Evolutionary conservation across 2,113 vertebrate species (phyloP).

Genomic region (Malurus alboscapulatus): DNA sequence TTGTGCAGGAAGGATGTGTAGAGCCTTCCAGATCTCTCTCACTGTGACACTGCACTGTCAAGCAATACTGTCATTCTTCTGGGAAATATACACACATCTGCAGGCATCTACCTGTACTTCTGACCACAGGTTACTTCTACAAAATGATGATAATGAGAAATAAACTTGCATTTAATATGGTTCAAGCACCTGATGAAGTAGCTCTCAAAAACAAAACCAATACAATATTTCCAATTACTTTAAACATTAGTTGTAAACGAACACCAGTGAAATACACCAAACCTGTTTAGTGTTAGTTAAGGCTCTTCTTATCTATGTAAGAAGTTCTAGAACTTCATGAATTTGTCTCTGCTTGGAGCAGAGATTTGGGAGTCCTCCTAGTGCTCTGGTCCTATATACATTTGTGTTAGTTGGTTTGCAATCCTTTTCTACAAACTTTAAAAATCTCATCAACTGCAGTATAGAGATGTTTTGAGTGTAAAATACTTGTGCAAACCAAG

Average conservation of each 20-base stretch:
- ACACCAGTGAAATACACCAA: background rate
- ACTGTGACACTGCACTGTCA: background rate
- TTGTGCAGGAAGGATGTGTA: background rate
- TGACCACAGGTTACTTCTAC: background rate
- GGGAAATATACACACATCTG: background rate
- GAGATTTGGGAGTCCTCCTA: background rate
- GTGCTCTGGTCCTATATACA: background rate
- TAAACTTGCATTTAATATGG: background rate
- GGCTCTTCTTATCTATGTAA: background rate
- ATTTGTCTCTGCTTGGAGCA: background rate
- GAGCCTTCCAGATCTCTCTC: background rate
- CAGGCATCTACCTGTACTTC: background rate
- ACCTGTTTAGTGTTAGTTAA: background rate
- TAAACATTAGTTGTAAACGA: background rate
- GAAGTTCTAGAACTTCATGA: background rate
- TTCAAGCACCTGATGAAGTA: background rate
- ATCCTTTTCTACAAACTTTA: background rate
- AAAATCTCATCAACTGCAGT: background rate
- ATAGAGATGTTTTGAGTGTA: background rate
- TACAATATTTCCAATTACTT: background rate
- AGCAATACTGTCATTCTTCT: background rate
- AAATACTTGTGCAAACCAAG: background rate
- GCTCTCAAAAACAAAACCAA: background rate
- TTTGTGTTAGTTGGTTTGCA: background rate
- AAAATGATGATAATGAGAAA: slow-evolving; percentile 13